Percentiles rank a stretch among this genome's conserved stretches.
Evolutionary conservation across 2,888 invertebrate genomes (phyloP).

Genomic region (Ecliptopera silaceata): DNA sequence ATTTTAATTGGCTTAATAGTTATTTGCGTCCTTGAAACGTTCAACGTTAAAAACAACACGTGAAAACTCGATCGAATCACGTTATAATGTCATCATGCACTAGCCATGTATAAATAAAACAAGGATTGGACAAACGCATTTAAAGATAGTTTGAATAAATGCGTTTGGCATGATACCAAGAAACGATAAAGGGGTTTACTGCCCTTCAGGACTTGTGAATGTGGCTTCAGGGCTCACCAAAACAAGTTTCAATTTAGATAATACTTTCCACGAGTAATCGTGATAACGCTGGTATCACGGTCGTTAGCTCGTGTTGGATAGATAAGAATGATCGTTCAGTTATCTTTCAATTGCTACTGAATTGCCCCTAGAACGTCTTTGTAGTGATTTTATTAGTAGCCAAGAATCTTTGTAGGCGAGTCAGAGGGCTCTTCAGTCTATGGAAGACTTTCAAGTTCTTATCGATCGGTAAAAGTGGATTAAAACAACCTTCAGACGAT

Average conservation of each 20-base stretch:
- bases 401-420: constrained; percentile 10
- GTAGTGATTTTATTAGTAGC: constrained; percentile 10
- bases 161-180: constrained; percentile 45
- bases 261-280: constrained; percentile 10
- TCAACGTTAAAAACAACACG: neutral
- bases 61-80: constrained; percentile 5
- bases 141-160: constrained; percentile 30
- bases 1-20: neutral
- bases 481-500: constrained; percentile 12
- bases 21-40: neutral
- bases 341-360: constrained; percentile 16
- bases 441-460: constrained; percentile 16
- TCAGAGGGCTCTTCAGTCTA: neutral
- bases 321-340: constrained; percentile 19
- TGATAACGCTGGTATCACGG: constrained; percentile 15
- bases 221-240: constrained; percentile 12
- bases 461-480: constrained; percentile 11
- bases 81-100: neutral
- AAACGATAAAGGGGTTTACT: constrained; percentile 45
- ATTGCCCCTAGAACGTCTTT: constrained; percentile 8
- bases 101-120: constrained; percentile 14
- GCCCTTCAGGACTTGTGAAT: constrained; percentile 36
- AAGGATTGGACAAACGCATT: constrained; percentile 21
- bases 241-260: constrained; percentile 42
- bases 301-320: constrained; percentile 17